Evolutionary conservation across 2,113 vertebrate species (phyloP).

Genomic region (Lipotes vexillifer): DNA sequence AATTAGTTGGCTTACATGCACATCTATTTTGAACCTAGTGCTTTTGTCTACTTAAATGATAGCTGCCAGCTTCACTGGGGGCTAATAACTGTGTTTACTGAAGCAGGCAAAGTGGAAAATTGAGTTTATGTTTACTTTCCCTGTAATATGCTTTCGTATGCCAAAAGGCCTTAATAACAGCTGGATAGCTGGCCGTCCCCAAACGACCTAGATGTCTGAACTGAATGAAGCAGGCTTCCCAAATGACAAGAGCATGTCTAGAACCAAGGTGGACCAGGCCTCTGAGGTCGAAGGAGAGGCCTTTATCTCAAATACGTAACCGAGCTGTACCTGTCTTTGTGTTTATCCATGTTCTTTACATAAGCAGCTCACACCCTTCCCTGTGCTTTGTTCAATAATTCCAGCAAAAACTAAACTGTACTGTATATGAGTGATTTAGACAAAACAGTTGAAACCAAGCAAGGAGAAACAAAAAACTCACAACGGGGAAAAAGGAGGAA

Average conservation of each 20-base stretch:
- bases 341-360: not conserved
- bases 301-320: not conserved
- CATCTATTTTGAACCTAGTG: not conserved
- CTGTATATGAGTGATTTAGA: too few species aligned
- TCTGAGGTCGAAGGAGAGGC: not conserved
- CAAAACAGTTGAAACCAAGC: not conserved
- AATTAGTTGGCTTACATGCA: not conserved
- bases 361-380: not conserved
- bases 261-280: not conserved
- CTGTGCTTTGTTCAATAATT: not conserved
- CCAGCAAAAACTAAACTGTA: not conserved
- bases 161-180: conserved; percentile 28
- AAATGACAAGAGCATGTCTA: not conserved
- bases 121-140: conserved; percentile 13
- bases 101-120: conserved; percentile 43
- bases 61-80: conserved; percentile 28
- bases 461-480: not conserved
- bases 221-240: not conserved
- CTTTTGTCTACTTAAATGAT: not conserved
- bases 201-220: not conserved
- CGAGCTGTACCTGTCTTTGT: not conserved
- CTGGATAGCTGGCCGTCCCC: not conserved
- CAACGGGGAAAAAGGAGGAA: not conserved
- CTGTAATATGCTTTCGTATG: not conserved
- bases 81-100: conserved; percentile 28